Conservation (phyloP, 2,797 vertebrate genomes). For the Trichosurus vulpecula region DNA sequence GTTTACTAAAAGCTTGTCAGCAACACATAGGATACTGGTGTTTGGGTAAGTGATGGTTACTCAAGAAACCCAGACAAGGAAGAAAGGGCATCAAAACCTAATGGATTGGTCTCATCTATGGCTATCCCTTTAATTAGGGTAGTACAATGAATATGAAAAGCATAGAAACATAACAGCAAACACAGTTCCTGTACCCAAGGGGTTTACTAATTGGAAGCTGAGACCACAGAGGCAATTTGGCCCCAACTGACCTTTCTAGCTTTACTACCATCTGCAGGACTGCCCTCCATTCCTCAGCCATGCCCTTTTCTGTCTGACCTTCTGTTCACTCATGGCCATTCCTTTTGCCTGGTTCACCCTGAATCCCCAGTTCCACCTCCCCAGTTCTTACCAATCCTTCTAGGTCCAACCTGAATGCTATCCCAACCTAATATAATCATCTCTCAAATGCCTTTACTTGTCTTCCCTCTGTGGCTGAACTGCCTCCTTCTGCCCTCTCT, state of each 20-base stretch:
- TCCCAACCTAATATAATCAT: background rate
- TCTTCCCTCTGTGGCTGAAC: background rate
- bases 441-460: background rate
- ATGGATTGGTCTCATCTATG: background rate
- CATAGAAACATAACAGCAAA: background rate
- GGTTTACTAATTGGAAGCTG: background rate
- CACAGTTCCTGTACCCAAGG: background rate
- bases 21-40: background rate
- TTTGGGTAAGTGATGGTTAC: background rate
- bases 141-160: background rate
- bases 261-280: background rate
- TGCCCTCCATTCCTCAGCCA: background rate
- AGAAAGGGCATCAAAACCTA: background rate
- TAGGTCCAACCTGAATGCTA: background rate
- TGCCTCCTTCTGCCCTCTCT: background rate
- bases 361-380: background rate
- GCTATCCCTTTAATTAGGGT: background rate
- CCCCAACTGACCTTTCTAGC: background rate
- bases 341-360: background rate
- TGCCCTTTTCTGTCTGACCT: background rate
- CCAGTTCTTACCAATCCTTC: background rate
- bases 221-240: background rate
- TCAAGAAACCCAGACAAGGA: background rate
- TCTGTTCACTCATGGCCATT: background rate
- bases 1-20: background rate